Conservation (phyloP, 2,113 vertebrate species). For the Ascaphus truei region DNA sequence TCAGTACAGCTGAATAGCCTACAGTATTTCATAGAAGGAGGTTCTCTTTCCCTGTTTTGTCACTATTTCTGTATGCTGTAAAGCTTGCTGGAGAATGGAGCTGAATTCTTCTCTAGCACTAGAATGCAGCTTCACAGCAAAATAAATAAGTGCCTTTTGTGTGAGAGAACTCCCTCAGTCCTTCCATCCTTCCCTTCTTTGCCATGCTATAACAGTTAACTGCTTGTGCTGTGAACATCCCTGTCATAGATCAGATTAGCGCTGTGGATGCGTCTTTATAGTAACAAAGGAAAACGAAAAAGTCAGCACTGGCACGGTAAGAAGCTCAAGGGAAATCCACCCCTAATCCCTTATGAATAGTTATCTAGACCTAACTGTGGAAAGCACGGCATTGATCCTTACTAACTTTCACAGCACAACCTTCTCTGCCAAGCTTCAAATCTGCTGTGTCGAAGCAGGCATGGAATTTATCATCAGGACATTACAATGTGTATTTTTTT, state of each 20-base stretch:
- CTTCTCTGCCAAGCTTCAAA: background rate
- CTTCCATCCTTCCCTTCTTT: background rate
- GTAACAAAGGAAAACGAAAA: slow-evolving; percentile 11
- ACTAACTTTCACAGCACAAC: background rate
- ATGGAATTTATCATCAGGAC: no score
- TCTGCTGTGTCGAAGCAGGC: background rate
- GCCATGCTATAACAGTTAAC: background rate
- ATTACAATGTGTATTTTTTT: background rate
- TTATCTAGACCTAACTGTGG: background rate
- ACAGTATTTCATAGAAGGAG: no score
- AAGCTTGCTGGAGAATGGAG: no score
- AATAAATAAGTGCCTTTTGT: no score
- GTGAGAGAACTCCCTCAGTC: no score
- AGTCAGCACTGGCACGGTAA: background rate
- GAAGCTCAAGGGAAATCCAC: slow-evolving; percentile 12
- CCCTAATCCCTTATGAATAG: slow-evolving; percentile 9
- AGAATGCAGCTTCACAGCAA: no score
- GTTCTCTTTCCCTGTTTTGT: no score
- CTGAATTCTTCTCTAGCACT: no score
- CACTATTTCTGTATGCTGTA: no score
- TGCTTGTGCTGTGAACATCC: background rate
- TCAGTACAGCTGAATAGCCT: no score
- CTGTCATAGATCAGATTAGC: background rate
- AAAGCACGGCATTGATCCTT: slow-evolving; percentile 10
- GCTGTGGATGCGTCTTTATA: background rate